Base-by-base conservation (phyloP, 2,888 invertebrate genomes). In the Mellilla xanthometata region DNA sequence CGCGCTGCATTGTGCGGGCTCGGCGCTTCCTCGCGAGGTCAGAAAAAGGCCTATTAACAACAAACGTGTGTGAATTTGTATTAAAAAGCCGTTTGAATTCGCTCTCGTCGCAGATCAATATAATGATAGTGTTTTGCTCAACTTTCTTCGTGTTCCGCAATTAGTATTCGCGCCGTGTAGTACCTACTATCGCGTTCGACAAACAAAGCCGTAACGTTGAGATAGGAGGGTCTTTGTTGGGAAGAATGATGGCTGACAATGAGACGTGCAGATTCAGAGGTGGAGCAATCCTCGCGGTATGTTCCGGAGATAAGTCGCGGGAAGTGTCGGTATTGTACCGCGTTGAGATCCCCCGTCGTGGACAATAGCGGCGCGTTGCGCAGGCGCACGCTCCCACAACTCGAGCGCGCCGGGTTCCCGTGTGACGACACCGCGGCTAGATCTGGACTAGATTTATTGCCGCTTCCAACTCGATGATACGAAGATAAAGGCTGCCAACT, bases 361-460 rank as follows among this genome's bases (percentile, higher is more conserved):
- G 68, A 73, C 73, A 72, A 72, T 71, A 8, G 24, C 4, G 55
- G 49, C 38, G 23, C 27, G 49, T 57, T 70, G 64, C 64, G 69
- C 62, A 60, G 41, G 26, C 49, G 52, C 58, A 64, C 70, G 63
- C 46, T 64, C 60, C 50, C 62, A 61, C 13, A 19, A 36, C 12
- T 7, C 59, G 54, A 8, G 8, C 24, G n/a, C n/a, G 24, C 3
- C 39, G 29, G 33, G 15, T 53, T 56, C 49, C 61, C 68, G 56
- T 58, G 65, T 56, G 59, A 62, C 54, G 35, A 24, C 47, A 12
- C 22, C 8, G n/a, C 26, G 19, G 23, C 24, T 42, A 34, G 31
- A 27, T 13, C 5, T 9, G 26, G 13, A 26, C 30, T 36, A 42
- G 35, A 47, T 32, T 36, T 36, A 40, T 30, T 7, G 36, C 31